A percentile compares a stretch with the other conserved stretches of the same genome.
Evolutionary conservation across 2,888 invertebrate genomes (phyloP).

Genomic region (Peribatodes rhomboidaria): DNA sequence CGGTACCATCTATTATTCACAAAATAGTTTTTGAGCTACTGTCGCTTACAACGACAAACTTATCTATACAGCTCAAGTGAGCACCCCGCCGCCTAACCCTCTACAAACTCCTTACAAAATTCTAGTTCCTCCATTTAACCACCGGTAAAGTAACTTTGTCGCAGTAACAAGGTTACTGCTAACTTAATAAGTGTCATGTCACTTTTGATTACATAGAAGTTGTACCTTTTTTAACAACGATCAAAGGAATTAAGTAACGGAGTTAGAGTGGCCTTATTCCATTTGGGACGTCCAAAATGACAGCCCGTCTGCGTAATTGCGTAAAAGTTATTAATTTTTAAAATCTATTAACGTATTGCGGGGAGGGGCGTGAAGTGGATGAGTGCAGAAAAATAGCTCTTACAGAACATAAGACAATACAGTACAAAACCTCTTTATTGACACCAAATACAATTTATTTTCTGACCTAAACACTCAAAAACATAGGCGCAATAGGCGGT

Average conservation of each 20-base stretch:
- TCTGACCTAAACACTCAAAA: too few species aligned
- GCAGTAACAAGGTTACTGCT: conserved; percentile 58
- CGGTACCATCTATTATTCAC: conserved; percentile 85
- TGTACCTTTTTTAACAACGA: conserved; percentile 71
- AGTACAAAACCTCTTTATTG: too few species aligned
- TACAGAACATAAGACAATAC: too few species aligned
- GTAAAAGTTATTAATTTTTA: conserved; percentile 80
- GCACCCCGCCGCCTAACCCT: neutral
- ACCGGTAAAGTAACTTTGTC: neutral
- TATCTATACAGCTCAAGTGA: neutral
- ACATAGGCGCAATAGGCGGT: too few species aligned
- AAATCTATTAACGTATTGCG: conserved; percentile 80
- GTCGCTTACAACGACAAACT: conserved; percentile 74
- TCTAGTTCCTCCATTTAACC: neutral
- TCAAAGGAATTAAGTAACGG: conserved; percentile 71
- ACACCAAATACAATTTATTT: too few species aligned
- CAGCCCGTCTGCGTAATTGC: conserved; percentile 70
- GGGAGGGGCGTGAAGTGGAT: conserved; percentile 41
- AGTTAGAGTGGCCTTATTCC: conserved; percentile 69
- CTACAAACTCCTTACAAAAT: neutral
- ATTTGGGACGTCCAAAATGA: conserved; percentile 71
- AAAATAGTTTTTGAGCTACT: conserved; percentile 86
- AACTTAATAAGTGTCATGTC: conserved; percentile 85
- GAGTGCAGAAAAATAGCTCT: conserved; percentile 37
- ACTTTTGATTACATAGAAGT: conserved; percentile 79